Base-by-base conservation (phyloP, 2,888 invertebrate species). In the Esperia sulphurella region DNA sequence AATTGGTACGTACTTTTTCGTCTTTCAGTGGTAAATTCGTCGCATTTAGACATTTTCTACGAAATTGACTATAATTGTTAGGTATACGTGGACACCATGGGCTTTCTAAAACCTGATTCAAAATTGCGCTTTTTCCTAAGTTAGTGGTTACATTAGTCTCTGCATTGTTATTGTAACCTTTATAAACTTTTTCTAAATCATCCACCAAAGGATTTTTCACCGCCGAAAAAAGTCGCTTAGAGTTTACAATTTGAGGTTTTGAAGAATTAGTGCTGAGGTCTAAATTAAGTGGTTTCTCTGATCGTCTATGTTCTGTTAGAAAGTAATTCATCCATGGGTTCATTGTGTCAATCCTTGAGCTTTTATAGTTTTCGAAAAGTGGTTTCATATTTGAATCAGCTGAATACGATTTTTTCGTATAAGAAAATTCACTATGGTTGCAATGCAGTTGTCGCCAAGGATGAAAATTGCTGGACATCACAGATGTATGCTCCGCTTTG, bases 1-100 rank as follows among this genome's bases (percentile, higher is more conserved):
- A 39, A 39, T 14, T 39, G 1, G 5, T 33, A 44, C 41, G 10
- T 45, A 41, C 46, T 5, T 21, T 54, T 46, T 41, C 49, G 42
- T 28, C 46, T 45, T 43, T 51, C 50, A 37, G 37, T 49, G 30
- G 13, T 14, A 29, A 12, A 21, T 31, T 42, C 14, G 3, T 12
- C 21, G 8, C 7, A 39, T 37, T 48, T 5, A 21, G 33, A 45
- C 46, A 14, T 72, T 77, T 83, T 72, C 69, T 74, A 39, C 71
- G 68, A 53, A 75, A 75, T 7, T 85, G 87, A 54, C 63, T 80
- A 55, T 70, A 84, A 51, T 72, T 72, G 43, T 66, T 66, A 9
- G 87, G 82, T 42, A 74, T 65, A 39, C 88, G 80, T 2, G 91
- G 85, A 57, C 79, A 80, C 92, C 92, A 92, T 9, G 92, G 92